Evolutionary conservation across 2,888 invertebrate species (phyloP), one percentile per base, ranked within the genome.

Genomic region (Leucozona laternaria): DNA sequence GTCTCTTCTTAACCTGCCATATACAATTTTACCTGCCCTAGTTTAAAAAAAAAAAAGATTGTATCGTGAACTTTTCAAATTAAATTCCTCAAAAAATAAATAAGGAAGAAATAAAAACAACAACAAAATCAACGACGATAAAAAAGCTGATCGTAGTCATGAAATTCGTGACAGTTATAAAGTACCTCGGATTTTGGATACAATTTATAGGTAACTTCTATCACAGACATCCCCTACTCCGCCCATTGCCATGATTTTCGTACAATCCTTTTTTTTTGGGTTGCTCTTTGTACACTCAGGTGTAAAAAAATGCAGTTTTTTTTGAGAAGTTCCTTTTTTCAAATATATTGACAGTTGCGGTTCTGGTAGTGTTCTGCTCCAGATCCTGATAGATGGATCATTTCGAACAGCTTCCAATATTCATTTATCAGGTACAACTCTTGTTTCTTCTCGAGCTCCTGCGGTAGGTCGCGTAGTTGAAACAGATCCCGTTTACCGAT

Each of bases 111-210:
- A 50, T 50, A 31, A 57, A 10, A 55, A 43, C 17, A 37, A 43
- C 17, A 37, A 43, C 8, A 48, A 25, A 62, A 13, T 20, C 53
- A 62, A 66, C n/a, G 11, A 55, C n/a, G 20, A 8, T 3, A 13
- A 1, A 15, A 1, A 77, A 86, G 75, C 58, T 71, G 82, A 82
- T 86, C 71, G 79, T 78, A 82, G 86, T 86, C 86, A 82, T 86
- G 86, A 86, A 78, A 75, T 73, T 78, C 82, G 86, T 86, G 86
- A 82, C 86, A 86, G 71, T 86, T 79, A 82, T 82, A 82, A 86
- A 82, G 82, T 82, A 86, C 82, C 77, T 25, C 4, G 11, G 53
- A 53, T 15, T 53, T 50, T 75, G 71, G 64, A 81, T 81, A 86
- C 68, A 72, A 80, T 62, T 25, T 40, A 13, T 58, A 13, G 34